Percentiles rank a stretch among this genome's conserved stretches.
Evolutionary conservation across 2,888 invertebrate genomes (phyloP).

Genomic region (Bombylius major): DNA sequence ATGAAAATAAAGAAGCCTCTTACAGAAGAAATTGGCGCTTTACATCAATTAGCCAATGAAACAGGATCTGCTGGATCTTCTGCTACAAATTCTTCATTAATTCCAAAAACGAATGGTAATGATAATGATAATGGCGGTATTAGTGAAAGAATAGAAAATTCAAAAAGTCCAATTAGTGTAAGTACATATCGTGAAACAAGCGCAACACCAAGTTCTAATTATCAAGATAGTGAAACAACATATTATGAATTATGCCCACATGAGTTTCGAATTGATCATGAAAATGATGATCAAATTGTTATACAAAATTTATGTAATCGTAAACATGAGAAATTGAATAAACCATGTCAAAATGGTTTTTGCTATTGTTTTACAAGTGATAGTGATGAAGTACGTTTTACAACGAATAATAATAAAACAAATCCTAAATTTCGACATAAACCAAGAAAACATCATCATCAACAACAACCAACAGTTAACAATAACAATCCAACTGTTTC

Average conservation of each 20-base stretch:
- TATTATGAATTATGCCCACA: background rate
- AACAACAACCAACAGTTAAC: background rate
- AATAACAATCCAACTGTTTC: background rate
- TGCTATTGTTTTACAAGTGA: constrained; percentile 37
- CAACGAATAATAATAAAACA: constrained; percentile 6
- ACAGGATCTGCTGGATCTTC: too few species aligned
- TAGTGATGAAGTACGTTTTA: constrained; percentile 26
- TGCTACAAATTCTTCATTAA: background rate
- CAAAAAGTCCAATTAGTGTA: background rate
- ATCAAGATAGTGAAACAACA: background rate
- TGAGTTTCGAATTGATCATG: background rate
- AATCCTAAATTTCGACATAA: constrained; percentile 6
- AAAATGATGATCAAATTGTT: constrained; percentile 3
- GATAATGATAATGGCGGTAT: background rate
- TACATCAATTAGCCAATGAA: background rate
- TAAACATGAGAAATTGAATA: constrained; percentile 16
- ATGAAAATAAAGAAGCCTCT: background rate
- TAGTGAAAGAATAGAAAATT: background rate
- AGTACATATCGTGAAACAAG: background rate
- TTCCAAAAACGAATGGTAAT: background rate
- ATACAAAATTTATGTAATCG: constrained; percentile 14
- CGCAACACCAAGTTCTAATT: background rate
- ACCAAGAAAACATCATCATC: background rate
- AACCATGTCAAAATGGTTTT: constrained; percentile 33
- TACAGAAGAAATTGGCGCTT: background rate